Evolutionary conservation across 2,888 invertebrate species (phyloP), one percentile per base, ranked within the genome.

Genomic region (Hedya salicella): DNA sequence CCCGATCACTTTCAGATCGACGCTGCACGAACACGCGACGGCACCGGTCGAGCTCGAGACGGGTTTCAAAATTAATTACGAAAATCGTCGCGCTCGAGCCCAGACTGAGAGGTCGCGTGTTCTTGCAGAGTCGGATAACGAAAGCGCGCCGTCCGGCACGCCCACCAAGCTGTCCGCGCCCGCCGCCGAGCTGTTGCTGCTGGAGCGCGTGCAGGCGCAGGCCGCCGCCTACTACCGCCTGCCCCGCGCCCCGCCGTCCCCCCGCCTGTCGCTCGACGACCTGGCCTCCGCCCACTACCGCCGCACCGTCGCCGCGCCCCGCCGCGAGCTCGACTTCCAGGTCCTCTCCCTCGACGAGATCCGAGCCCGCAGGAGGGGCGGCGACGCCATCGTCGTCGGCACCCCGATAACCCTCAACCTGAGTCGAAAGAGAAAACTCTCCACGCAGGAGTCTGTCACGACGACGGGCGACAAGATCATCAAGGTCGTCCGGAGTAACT

Each of bases 121-220:
- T 95, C 94, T 95, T 95, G 93, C 95, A 96, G 96, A 96, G 89
- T 95, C 96, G 78, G 95, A 96, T 93, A 95, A 93, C 86, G 96
- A 96, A 93, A 95, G 95, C 84, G 93, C 93, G 74, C 94, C 95
- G 25, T 94, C 95, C 39, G 89, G 91, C 65, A 94, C 94, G 71
- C 95, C 95, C 68, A 89, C 89, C 69, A 92, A 93, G 25, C 25
- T 6, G 25, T 4, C 25, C 5, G 19, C 56, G 80, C 81, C 93
- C 93, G 54, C 74, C 75, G 60, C 81, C 79, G 96, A 96, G 81
- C 94, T 96, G 73, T 93, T 95, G 70, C 93, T 94, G 50, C 88
- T 96, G 59, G 95, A 95, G 86, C 93, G 93, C 75, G 94, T 96
- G 68, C 95, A 95, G 80, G 95, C 95, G 0, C 95, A 95, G 80